phyloP scores from a whole-genome alignment of 2,797 vertebrate genomes.

The Chrosomus eos region DNA sequence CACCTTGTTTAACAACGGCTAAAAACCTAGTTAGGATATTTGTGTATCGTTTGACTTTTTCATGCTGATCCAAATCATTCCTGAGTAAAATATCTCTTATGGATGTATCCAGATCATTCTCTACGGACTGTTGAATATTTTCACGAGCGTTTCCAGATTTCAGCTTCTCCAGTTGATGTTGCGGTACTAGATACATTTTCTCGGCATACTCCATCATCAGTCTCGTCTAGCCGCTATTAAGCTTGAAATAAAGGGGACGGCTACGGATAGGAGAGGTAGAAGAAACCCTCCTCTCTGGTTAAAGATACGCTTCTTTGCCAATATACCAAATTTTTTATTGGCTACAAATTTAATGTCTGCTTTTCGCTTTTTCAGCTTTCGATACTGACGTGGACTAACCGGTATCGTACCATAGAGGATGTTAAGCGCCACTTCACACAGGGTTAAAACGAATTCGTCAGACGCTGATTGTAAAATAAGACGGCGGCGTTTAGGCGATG shows the following conservation, averaged over 20 bases:
- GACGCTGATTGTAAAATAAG: not conserved
- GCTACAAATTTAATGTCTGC: not conserved
- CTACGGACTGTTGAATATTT: too few relatives aligned
- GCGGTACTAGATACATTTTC: too few relatives aligned
- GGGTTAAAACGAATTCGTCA: not conserved
- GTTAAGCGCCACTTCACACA: not conserved
- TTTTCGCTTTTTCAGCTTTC: not conserved
- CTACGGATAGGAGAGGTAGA: too few relatives aligned
- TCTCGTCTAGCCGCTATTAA: too few relatives aligned
- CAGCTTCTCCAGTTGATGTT: too few relatives aligned
- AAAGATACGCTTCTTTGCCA: too few relatives aligned
- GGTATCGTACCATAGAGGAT: not conserved
- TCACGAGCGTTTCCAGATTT: too few relatives aligned
- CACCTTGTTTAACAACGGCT: not conserved
- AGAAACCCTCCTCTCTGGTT: too few relatives aligned
- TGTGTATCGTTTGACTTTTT: not conserved
- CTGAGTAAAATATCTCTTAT: not conserved
- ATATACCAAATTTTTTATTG: not conserved
- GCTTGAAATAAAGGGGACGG: too few relatives aligned
- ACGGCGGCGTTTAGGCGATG: not conserved
- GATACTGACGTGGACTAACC: not conserved
- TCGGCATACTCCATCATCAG: too few relatives aligned
- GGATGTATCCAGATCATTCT: not conserved
- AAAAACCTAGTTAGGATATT: not conserved
- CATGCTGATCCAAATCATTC: not conserved